phyloP scores from a whole-genome alignment of 2,888 invertebrate genomes.

The Athalia cordata region DNA sequence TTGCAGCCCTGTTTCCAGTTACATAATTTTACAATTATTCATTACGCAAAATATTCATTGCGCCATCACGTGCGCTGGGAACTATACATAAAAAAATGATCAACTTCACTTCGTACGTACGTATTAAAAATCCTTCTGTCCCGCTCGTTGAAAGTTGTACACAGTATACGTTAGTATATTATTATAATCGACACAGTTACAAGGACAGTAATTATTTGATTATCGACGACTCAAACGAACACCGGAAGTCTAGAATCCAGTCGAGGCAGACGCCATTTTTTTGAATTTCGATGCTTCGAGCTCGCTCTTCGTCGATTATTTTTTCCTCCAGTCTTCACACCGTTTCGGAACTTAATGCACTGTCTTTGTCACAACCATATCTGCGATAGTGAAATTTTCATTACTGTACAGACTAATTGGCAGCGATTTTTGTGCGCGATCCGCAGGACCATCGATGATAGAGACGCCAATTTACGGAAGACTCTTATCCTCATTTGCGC shows the following conservation, averaged over 20 bases:
- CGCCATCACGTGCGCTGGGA: background rate
- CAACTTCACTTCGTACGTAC: background rate
- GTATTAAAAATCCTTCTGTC: slow-evolving; percentile 35
- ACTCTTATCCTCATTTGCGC: background rate
- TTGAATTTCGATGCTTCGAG: slow-evolving; percentile 36
- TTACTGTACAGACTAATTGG: too few species aligned
- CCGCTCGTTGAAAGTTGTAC: background rate
- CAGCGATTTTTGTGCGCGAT: too few species aligned
- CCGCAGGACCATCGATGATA: too few species aligned
- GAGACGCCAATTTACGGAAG: too few species aligned
- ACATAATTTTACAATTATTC: background rate
- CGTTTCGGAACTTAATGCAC: slow-evolving; percentile 15
- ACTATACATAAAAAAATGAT: slow-evolving; percentile 8
- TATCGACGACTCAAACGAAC: slow-evolving; percentile 52
- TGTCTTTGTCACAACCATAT: slow-evolving; percentile 61
- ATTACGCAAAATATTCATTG: background rate
- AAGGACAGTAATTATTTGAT: slow-evolving; percentile 44
- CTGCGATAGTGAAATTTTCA: slow-evolving; percentile 45
- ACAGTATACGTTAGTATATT: background rate
- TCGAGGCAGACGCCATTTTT: slow-evolving; percentile 48
- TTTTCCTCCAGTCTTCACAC: slow-evolving; percentile 4
- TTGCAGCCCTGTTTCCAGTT: slow-evolving; percentile 10
- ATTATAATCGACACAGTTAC: slow-evolving; percentile 29
- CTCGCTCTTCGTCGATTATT: background rate
- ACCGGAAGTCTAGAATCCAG: slow-evolving; percentile 53